Percentiles rank a stretch among this genome's conserved stretches.
Evolutionary conservation across 2,113 vertebrate species (phyloP).

Genomic region (Tretioscincus oriximinensis): DNA sequence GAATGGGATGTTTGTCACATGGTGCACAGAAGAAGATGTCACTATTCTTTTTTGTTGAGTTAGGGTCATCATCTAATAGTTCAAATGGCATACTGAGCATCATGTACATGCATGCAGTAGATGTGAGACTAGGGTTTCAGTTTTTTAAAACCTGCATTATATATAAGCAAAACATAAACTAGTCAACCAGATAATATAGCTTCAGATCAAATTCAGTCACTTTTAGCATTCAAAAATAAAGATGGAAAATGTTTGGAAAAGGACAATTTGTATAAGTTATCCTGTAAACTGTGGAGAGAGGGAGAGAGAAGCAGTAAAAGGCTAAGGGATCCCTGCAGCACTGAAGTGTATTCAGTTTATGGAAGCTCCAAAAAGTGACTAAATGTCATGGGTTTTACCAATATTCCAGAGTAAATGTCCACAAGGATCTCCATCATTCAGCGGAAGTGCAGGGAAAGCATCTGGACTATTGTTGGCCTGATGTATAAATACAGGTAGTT

Average conservation of each 20-base stretch:
- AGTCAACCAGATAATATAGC: neutral
- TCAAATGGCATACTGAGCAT: neutral
- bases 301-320: neutral
- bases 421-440: no score
- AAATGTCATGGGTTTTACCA: neutral
- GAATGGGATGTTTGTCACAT: slow-evolving; percentile 19
- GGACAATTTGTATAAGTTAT: neutral
- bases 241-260: neutral
- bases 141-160: neutral
- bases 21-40: slow-evolving; percentile 2
- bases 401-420: no score
- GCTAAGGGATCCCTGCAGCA: neutral
- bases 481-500: no score
- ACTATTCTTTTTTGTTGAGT: neutral
- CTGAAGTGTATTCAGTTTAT: neutral
- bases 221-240: neutral
- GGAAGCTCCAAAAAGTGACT: no score
- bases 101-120: neutral
- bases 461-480: no score
- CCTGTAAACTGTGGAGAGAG: neutral
- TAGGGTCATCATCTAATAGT: neutral
- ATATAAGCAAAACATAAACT: neutral
- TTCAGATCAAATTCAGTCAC: neutral
- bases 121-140: neutral
- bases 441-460: no score